Conservation (phyloP, 2,113 vertebrate species). For the Eulacestoma nigropectus region DNA sequence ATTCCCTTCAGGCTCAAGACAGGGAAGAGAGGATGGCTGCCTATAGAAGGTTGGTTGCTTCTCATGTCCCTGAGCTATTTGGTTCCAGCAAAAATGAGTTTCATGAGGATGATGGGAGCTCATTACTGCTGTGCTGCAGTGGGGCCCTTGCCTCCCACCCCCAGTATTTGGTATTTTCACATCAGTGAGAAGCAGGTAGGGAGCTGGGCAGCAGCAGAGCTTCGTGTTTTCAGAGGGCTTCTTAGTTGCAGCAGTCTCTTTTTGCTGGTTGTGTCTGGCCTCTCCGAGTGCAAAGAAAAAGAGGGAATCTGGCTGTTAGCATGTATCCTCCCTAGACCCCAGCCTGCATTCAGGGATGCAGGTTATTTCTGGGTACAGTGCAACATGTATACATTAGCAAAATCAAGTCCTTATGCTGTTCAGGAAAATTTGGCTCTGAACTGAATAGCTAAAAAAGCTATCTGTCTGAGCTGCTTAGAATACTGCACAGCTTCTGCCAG, state of each 20-base stretch:
- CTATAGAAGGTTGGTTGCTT: neutral
- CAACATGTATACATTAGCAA: conserved; percentile 59
- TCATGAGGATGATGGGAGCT: neutral
- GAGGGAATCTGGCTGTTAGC: neutral
- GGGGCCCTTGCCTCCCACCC: neutral
- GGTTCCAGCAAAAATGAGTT: neutral
- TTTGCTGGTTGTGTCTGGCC: neutral
- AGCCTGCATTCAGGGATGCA: neutral
- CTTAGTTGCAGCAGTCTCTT: neutral
- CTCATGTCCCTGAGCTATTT: neutral
- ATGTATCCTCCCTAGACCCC: conserved; percentile 24
- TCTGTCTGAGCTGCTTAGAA: conserved; percentile 48
- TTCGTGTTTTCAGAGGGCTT: neutral
- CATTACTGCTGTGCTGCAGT: neutral
- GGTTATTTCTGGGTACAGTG: conserved; percentile 45
- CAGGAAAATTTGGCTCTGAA: conserved; percentile 61
- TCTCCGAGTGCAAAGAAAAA: neutral
- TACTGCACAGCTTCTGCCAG: conserved; percentile 24
- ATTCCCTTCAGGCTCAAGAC: neutral
- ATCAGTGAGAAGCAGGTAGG: neutral
- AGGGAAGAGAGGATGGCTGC: neutral
- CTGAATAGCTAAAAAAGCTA: conserved; percentile 50
- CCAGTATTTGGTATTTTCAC: neutral
- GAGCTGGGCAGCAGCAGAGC: neutral
- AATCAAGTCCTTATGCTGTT: conserved; percentile 62